phyloP scores from a whole-genome alignment of 2,113 vertebrate species.

The Ginglymostoma cirratum region DNA sequence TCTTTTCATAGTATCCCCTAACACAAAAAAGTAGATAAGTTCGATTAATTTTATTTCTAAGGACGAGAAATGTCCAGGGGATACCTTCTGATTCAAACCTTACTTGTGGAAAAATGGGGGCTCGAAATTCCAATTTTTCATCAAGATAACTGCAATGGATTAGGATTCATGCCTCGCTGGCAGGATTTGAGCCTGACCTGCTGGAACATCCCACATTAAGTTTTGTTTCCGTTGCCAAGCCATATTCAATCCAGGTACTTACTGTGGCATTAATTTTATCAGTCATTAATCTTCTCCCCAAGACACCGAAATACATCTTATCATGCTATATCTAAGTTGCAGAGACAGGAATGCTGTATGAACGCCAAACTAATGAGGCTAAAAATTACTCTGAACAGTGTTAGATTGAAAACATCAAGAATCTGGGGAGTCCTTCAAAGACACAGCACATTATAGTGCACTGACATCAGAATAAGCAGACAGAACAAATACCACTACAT shows the following conservation, averaged over 20 bases:
- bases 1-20: too few relatives aligned
- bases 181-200: background rate
- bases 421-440: background rate
- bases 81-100: too few relatives aligned
- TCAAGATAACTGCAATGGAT: too few relatives aligned
- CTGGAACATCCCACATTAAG: background rate
- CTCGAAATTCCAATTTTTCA: too few relatives aligned
- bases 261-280: background rate
- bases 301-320: background rate
- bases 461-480: constrained; percentile 18
- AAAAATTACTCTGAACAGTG: background rate
- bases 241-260: background rate
- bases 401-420: background rate
- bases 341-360: background rate
- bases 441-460: background rate
- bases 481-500: background rate
- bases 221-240: background rate
- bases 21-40: too few relatives aligned
- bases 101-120: too few relatives aligned
- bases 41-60: too few relatives aligned
- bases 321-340: background rate
- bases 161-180: too few relatives aligned
- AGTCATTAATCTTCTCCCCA: background rate
- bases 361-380: background rate
- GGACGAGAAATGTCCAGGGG: too few relatives aligned